These are phyloP conservation scores for Temnothorax nylanderi DNA, from an alignment of 1,140 invertebrate genomes.

Conservation along the genomic window DNA sequence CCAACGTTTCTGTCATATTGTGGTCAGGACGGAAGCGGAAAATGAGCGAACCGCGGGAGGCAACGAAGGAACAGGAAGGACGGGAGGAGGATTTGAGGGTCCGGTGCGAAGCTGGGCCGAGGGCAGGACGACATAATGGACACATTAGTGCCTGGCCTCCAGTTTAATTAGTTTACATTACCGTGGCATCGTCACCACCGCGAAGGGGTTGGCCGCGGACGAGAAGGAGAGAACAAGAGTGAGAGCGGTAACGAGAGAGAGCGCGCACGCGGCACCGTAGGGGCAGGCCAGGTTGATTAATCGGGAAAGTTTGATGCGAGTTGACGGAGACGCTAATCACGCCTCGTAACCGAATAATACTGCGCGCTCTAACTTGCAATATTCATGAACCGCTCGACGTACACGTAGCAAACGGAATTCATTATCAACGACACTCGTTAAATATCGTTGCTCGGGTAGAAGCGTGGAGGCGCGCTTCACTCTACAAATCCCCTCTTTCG, in stretches of 20 bases:
- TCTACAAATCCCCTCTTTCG: neutral
- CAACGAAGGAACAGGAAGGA: conserved; percentile 56
- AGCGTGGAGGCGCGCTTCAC: neutral
- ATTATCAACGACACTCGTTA: conserved; percentile 71
- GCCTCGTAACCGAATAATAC: conserved; percentile 81
- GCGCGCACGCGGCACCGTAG: conserved; percentile 51
- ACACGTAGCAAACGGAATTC: conserved; percentile 73
- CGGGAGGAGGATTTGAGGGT: conserved; percentile 69
- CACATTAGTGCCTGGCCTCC: conserved; percentile 82
- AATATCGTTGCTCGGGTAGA: conserved; percentile 51
- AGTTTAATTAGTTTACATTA: conserved; percentile 85
- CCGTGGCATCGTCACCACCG: conserved; percentile 81
- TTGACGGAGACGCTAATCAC: conserved; percentile 83
- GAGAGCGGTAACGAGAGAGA: conserved; percentile 29
- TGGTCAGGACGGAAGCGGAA: conserved; percentile 58
- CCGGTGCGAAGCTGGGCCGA: conserved; percentile 70
- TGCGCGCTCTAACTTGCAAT: conserved; percentile 70
- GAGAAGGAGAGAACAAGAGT: conserved; percentile 56
- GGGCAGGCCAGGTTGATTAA: conserved; percentile 80
- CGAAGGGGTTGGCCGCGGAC: conserved; percentile 74
- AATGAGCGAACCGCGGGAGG: conserved; percentile 61
- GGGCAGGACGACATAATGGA: conserved; percentile 82
- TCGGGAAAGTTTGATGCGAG: conserved; percentile 84
- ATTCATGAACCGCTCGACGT: conserved; percentile 72
- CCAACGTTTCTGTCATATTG: conserved; percentile 52